phyloP scores from a whole-genome alignment of 1,140 invertebrate genomes.

The Tetragnatha versicolor region DNA sequence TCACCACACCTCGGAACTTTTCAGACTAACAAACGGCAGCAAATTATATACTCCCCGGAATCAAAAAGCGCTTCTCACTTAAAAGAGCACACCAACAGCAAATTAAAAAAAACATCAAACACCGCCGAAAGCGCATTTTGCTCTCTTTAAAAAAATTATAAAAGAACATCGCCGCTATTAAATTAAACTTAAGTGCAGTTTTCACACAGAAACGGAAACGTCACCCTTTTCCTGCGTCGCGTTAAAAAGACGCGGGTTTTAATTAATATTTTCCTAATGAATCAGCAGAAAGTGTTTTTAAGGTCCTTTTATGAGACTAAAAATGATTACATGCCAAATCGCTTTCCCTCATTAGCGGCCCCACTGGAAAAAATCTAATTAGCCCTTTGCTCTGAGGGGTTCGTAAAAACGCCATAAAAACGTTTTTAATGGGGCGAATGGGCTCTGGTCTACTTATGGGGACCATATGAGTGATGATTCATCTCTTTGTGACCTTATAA shows the following conservation, averaged over 20 bases:
- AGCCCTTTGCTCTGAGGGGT: not conserved
- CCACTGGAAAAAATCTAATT: slow-evolving; percentile 6
- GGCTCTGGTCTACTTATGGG: not conserved
- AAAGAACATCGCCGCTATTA: too few relatives aligned
- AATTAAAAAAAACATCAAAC: too few relatives aligned
- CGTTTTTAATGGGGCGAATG: slow-evolving; percentile 16
- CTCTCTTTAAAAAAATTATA: too few relatives aligned
- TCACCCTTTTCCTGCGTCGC: not conserved
- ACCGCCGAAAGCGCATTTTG: too few relatives aligned
- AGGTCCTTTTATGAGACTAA: not conserved
- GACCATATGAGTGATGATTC: not conserved
- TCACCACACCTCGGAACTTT: too few relatives aligned
- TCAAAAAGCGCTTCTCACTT: too few relatives aligned
- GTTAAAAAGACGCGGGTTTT: slow-evolving; percentile 12
- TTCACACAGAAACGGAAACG: not conserved
- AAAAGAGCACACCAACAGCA: too few relatives aligned
- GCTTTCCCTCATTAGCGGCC: slow-evolving; percentile 16
- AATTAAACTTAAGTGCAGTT: too few relatives aligned
- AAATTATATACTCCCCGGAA: too few relatives aligned
- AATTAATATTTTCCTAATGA: slow-evolving; percentile 41
- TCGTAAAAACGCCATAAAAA: slow-evolving; percentile 18
- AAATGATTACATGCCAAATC: slow-evolving; percentile 25
- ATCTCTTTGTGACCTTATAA: not conserved
- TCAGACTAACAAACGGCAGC: too few relatives aligned
- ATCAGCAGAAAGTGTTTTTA: slow-evolving; percentile 23